A percentile compares a stretch with the other conserved stretches of the same genome.
phyloP scores from a whole-genome alignment of 64 coral and sea anemone species.

The Porites australiensis region DNA sequence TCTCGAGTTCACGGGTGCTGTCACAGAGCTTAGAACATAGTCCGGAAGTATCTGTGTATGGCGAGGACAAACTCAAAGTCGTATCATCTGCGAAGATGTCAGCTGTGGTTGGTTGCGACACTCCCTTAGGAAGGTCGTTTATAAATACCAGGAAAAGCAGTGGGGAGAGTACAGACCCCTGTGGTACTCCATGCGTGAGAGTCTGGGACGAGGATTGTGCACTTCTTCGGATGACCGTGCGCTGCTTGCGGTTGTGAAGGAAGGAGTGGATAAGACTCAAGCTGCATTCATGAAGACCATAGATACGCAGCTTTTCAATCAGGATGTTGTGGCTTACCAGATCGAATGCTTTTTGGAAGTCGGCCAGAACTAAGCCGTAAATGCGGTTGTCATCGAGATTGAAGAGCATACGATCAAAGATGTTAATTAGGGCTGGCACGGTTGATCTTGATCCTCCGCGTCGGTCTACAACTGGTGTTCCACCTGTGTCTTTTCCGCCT shows the following conservation, averaged over 20 bases:
- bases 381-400: slow-evolving; percentile 17
- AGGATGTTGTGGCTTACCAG: slow-evolving; percentile 24
- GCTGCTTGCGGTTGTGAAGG: slow-evolving; percentile 38
- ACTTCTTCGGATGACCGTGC: slow-evolving; percentile 40
- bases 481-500: too few relatives aligned
- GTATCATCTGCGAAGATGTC: slow-evolving; percentile 32
- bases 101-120: slow-evolving; percentile 35
- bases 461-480: too few relatives aligned
- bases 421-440: slow-evolving; percentile 30
- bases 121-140: slow-evolving; percentile 41
- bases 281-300: slow-evolving; percentile 54
- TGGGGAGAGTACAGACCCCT: slow-evolving; percentile 7
- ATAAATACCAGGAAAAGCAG: slow-evolving; percentile 38
- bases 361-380: slow-evolving; percentile 25
- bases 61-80: slow-evolving; percentile 36
- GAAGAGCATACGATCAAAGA: slow-evolving; percentile 38
- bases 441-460: not conserved
- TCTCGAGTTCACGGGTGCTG: slow-evolving; percentile 36
- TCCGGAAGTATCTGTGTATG: slow-evolving; percentile 45
- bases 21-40: slow-evolving; percentile 29
- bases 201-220: slow-evolving; percentile 50
- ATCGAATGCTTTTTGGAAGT: slow-evolving; percentile 40
- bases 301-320: slow-evolving; percentile 43
- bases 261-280: slow-evolving; percentile 31
- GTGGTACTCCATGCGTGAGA: slow-evolving; percentile 56